Conservation (phyloP, 1,140 invertebrate species). For the Nylanderia fulva region DNA sequence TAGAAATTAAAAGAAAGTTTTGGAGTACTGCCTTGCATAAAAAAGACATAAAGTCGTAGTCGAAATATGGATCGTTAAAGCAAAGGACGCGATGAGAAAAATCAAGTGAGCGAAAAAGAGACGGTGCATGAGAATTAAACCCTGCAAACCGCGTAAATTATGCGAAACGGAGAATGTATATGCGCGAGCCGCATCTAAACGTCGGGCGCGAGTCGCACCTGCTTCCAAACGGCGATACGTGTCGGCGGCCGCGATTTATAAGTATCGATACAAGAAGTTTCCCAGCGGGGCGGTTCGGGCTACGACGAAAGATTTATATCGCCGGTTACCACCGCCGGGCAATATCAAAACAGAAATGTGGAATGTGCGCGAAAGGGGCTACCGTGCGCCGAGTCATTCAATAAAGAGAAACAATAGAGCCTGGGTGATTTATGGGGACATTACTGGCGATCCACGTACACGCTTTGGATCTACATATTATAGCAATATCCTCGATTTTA, state of each 20-base stretch:
- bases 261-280: slow-evolving; percentile 58
- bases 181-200: slow-evolving; percentile 16
- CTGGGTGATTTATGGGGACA: slow-evolving; percentile 76
- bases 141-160: slow-evolving; percentile 25
- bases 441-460: slow-evolving; percentile 77
- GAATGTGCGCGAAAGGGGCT: slow-evolving; percentile 58
- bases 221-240: slow-evolving; percentile 14
- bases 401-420: slow-evolving; percentile 77
- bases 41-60: background rate
- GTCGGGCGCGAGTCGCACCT: slow-evolving; percentile 47
- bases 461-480: slow-evolving; percentile 75
- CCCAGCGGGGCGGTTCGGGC: slow-evolving; percentile 31
- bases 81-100: background rate
- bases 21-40: background rate
- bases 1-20: background rate
- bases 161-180: slow-evolving; percentile 20
- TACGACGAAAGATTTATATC: slow-evolving; percentile 53
- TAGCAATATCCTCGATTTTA: slow-evolving; percentile 75
- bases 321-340: slow-evolving; percentile 10
- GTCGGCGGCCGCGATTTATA: slow-evolving; percentile 44
- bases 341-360: slow-evolving; percentile 71
- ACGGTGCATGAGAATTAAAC: background rate
- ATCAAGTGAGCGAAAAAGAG: background rate
- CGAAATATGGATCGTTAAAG: background rate
- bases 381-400: slow-evolving; percentile 71